A percentile compares a stretch with the other conserved stretches of the same genome.
These are phyloP conservation scores for Cyclopterus lumpus DNA, from an alignment of 2,797 vertebrate genomes.

Conservation along the genomic window DNA sequence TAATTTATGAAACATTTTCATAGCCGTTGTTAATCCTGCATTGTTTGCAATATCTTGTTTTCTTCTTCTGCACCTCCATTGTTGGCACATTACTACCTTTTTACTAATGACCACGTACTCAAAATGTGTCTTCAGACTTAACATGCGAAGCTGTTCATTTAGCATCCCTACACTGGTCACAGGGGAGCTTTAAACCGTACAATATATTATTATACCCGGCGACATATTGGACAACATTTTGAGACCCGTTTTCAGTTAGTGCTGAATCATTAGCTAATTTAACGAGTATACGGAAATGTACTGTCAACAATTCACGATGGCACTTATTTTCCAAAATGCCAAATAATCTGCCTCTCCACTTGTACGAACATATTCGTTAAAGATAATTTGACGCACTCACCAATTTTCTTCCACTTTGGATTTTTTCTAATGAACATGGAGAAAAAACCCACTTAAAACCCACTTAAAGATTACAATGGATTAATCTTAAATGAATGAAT, in stretches of 20 bases:
- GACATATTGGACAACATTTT: neutral
- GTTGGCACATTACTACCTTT: neutral
- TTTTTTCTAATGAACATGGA: neutral
- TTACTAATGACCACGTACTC: neutral
- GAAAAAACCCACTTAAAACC: too few species aligned
- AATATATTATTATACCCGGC: neutral
- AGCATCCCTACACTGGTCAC: neutral
- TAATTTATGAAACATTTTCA: neutral
- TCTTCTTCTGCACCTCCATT: neutral
- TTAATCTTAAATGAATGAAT: too few species aligned
- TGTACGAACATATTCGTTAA: neutral
- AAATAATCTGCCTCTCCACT: neutral
- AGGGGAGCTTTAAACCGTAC: neutral
- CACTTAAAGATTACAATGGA: too few species aligned
- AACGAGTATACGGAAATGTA: neutral
- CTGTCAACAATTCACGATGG: neutral
- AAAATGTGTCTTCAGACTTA: neutral
- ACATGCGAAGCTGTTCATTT: neutral
- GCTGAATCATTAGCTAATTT: neutral
- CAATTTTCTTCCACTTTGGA: neutral
- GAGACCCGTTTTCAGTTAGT: neutral
- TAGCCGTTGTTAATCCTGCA: neutral
- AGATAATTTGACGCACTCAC: neutral
- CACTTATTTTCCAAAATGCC: neutral
- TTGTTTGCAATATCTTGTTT: neutral